Percentiles rank a stretch among this genome's conserved stretches.
Evolutionary conservation across 2,888 invertebrate genomes (phyloP).

Genomic region (Molanna angustata): DNA sequence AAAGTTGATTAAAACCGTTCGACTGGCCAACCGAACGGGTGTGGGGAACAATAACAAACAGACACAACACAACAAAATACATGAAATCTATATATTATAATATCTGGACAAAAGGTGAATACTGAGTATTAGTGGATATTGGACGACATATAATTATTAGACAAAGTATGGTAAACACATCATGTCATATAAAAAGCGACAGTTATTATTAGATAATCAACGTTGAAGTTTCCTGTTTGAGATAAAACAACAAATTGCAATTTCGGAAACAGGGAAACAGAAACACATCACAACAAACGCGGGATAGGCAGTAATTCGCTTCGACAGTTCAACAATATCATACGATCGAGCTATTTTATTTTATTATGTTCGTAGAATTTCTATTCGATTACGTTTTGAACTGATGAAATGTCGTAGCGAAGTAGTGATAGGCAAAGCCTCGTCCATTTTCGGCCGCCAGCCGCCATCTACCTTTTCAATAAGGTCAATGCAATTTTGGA

Average conservation of each 20-base stretch:
- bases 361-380: no score
- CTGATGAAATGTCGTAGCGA: no score
- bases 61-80: conserved; percentile 28
- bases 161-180: no score
- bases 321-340: conserved; percentile 20
- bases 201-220: conserved; percentile 2
- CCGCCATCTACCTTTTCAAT: conserved; percentile 70
- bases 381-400: no score
- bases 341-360: no score
- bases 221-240: conserved; percentile 5
- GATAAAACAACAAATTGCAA: no score
- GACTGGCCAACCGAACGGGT: conserved; percentile 54
- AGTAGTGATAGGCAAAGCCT: conserved; percentile 28
- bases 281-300: conserved; percentile 15
- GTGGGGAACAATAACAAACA: conserved; percentile 40
- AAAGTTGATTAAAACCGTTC: conserved; percentile 94
- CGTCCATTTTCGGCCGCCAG: conserved; percentile 52
- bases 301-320: conserved; percentile 5
- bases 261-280: conserved; percentile 12
- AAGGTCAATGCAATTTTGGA: conserved; percentile 79
- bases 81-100: conserved; percentile 1
- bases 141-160: no score
- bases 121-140: conserved; percentile 16
- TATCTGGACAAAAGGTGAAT: conserved; percentile 5
- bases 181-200: conserved; percentile 5